phyloP scores from a whole-genome alignment of 2,113 vertebrate genomes.

The Sprattus sprattus region DNA sequence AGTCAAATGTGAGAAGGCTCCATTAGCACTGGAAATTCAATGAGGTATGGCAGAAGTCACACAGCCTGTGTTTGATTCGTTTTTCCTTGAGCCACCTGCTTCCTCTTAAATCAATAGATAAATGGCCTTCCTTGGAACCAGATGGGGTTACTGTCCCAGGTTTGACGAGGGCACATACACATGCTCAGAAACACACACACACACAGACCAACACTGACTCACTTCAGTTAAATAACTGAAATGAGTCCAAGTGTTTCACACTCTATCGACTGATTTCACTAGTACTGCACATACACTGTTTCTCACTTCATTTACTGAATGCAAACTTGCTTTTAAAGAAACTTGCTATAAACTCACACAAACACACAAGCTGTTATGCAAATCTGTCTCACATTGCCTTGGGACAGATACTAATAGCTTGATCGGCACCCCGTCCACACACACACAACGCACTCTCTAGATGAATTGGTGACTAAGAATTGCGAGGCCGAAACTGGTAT shows the following conservation, averaged over 20 bases:
- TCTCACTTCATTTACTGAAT: background rate
- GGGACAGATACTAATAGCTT: background rate
- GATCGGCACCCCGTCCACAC: background rate
- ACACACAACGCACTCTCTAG: background rate
- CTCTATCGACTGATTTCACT: background rate
- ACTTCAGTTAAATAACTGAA: slow-evolving; percentile 6
- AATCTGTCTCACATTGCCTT: background rate
- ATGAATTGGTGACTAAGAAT: background rate
- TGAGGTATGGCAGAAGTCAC: background rate
- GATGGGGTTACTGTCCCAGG: background rate
- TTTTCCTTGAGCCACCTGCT: slow-evolving; percentile 3
- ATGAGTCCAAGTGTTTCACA: background rate
- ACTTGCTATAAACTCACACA: background rate
- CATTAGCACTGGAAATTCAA: background rate
- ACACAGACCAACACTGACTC: background rate
- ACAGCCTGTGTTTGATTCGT: background rate
- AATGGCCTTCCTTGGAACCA: background rate
- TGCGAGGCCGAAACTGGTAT: background rate
- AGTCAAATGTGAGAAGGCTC: background rate
- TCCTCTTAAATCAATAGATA: background rate
- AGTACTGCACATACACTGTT: background rate
- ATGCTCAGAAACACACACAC: background rate
- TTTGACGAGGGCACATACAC: background rate
- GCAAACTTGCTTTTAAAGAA: background rate
- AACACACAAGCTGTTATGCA: background rate